phyloP scores from a whole-genome alignment of 1,140 invertebrate species.

The Asobara japonica region DNA sequence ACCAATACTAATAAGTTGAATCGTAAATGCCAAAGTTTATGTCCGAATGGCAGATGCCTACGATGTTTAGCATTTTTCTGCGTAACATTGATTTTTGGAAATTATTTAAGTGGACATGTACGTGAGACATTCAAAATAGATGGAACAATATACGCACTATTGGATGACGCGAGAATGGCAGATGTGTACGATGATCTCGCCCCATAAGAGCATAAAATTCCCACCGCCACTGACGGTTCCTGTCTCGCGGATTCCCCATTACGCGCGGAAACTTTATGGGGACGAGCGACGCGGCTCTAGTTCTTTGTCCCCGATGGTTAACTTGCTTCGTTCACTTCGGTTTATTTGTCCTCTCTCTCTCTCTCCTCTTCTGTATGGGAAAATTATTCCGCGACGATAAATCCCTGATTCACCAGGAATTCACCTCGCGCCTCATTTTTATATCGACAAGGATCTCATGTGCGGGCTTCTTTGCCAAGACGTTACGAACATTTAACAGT shows the following conservation, averaged over 20 bases:
- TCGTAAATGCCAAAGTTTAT: no score
- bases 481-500: constrained; percentile 2
- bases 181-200: constrained; percentile 59
- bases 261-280: constrained; percentile 33
- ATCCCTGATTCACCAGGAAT: neutral
- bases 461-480: neutral
- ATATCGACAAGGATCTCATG: neutral
- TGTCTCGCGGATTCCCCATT: constrained; percentile 29
- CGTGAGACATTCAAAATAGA: no score
- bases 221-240: neutral
- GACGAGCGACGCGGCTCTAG: constrained; percentile 22
- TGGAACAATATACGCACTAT: constrained; percentile 39
- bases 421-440: constrained; percentile 19
- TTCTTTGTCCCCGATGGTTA: constrained; percentile 29
- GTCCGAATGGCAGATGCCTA: no score
- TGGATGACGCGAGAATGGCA: constrained; percentile 48
- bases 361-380: neutral
- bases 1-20: no score
- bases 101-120: no score
- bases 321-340: neutral
- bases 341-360: neutral
- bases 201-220: constrained; percentile 3
- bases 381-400: constrained; percentile 29
- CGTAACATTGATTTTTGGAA: no score
- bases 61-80: no score